Conservation (phyloP, 2,797 vertebrate genomes). For the Platyrinchus mystaceus region DNA sequence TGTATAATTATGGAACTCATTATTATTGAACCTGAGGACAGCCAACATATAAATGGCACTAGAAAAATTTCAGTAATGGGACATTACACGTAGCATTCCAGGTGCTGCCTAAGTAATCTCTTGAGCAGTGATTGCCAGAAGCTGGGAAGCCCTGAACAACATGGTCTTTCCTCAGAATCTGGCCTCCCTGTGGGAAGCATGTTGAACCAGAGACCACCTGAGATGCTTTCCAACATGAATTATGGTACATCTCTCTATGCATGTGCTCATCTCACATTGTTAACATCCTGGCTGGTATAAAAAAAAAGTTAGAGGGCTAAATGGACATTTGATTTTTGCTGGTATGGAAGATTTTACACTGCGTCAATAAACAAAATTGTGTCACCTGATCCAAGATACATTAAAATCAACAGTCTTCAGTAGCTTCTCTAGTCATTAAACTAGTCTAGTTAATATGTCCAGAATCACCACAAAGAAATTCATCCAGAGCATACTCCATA, state of each 20-base stretch:
- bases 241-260: not conserved
- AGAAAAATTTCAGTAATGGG: not conserved
- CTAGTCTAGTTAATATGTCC: not conserved
- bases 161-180: not conserved
- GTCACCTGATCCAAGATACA: not conserved
- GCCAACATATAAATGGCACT: not conserved
- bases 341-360: not conserved
- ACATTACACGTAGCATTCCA: not conserved
- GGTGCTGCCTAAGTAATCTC: not conserved
- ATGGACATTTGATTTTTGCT: not conserved
- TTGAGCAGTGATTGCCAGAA: not conserved
- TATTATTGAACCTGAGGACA: not conserved
- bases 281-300: not conserved
- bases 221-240: not conserved
- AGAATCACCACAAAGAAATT: not conserved
- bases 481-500: not conserved
- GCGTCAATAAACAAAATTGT: not conserved
- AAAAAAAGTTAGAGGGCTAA: not conserved
- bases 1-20: not conserved
- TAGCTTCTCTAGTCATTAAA: not conserved
- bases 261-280: not conserved
- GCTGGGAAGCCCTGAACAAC: not conserved
- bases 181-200: not conserved
- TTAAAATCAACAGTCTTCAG: not conserved
- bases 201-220: not conserved